Evolutionary conservation across 2,888 invertebrate genomes (phyloP).

Genomic region (Ophioninae sp.): DNA sequence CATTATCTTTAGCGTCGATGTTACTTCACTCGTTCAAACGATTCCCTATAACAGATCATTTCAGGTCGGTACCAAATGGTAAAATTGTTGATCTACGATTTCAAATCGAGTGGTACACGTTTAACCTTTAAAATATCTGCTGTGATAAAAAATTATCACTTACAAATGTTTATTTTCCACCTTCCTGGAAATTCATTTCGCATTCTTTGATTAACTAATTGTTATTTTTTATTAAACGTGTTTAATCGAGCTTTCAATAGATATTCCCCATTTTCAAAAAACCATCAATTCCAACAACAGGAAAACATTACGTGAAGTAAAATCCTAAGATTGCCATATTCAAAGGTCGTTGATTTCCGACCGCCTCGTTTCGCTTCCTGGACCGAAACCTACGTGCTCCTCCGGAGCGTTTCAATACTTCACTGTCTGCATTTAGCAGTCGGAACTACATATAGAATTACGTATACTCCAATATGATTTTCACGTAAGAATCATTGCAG

Average conservation of each 20-base stretch:
- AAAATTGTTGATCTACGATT: too few relatives aligned
- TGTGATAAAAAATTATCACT: too few relatives aligned
- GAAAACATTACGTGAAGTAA: conserved; percentile 42
- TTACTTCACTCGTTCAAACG: conserved; percentile 43
- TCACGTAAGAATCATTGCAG: conserved; percentile 25
- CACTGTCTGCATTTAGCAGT: conserved; percentile 37
- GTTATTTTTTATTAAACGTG: too few relatives aligned
- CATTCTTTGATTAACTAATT: too few relatives aligned
- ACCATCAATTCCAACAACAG: conserved; percentile 14
- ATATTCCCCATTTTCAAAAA: too few relatives aligned
- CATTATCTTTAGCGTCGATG: conserved; percentile 75
- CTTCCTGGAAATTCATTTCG: too few relatives aligned
- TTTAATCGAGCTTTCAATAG: too few relatives aligned
- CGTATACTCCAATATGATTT: background rate
- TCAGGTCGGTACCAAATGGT: background rate
- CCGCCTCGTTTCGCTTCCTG: conserved; percentile 65
- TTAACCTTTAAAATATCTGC: too few relatives aligned
- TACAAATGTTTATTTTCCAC: too few relatives aligned
- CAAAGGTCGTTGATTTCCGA: conserved; percentile 64
- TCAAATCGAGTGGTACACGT: too few relatives aligned
- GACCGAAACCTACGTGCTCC: conserved; percentile 55
- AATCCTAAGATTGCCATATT: conserved; percentile 7
- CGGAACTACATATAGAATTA: conserved; percentile 13
- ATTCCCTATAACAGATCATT: conserved; percentile 12
- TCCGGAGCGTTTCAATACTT: conserved; percentile 62